Percentiles rank a stretch among this genome's conserved stretches.
Evolutionary conservation across 2,888 invertebrate genomes (phyloP).

Genomic region (Pediacus dermestoides): DNA sequence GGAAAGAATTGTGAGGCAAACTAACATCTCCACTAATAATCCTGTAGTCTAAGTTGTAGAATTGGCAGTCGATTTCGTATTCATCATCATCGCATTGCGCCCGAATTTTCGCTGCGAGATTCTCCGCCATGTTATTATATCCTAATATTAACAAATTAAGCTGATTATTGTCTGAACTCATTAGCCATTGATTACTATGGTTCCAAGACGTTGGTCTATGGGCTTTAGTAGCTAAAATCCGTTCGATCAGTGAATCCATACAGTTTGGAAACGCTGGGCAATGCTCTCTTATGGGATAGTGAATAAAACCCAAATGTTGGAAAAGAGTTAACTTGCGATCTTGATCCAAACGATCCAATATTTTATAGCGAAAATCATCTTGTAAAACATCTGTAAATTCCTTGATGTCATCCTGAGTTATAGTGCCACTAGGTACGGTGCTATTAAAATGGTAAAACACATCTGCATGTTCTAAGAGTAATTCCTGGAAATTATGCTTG

Average conservation of each 20-base stretch:
- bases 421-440: slow-evolving; percentile 82
- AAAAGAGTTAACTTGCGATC: slow-evolving; percentile 92
- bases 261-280: slow-evolving; percentile 87
- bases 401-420: slow-evolving; percentile 90
- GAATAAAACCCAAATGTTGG: slow-evolving; percentile 92
- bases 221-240: slow-evolving; percentile 65
- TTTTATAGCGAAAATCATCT: slow-evolving; percentile 92
- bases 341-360: slow-evolving; percentile 89
- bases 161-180: slow-evolving; percentile 65
- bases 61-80: slow-evolving; percentile 72
- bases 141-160: slow-evolving; percentile 88
- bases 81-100: slow-evolving; percentile 86
- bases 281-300: slow-evolving; percentile 90
- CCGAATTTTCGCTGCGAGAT: slow-evolving; percentile 80
- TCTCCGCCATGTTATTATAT: slow-evolving; percentile 79
- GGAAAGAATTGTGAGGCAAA: slow-evolving; percentile 74
- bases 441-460: slow-evolving; percentile 91
- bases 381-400: slow-evolving; percentile 89
- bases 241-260: slow-evolving; percentile 73
- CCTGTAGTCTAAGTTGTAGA: slow-evolving; percentile 80
- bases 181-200: slow-evolving; percentile 62
- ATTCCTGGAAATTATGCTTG: slow-evolving; percentile 87
- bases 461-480: slow-evolving; percentile 88
- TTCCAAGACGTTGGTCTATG: slow-evolving; percentile 62
- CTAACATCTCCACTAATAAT: slow-evolving; percentile 83